A percentile compares a stretch with the other conserved stretches of the same genome.
Evolutionary conservation across 2,113 vertebrate species (phyloP).

Genomic region (Narcine bancroftii): DNA sequence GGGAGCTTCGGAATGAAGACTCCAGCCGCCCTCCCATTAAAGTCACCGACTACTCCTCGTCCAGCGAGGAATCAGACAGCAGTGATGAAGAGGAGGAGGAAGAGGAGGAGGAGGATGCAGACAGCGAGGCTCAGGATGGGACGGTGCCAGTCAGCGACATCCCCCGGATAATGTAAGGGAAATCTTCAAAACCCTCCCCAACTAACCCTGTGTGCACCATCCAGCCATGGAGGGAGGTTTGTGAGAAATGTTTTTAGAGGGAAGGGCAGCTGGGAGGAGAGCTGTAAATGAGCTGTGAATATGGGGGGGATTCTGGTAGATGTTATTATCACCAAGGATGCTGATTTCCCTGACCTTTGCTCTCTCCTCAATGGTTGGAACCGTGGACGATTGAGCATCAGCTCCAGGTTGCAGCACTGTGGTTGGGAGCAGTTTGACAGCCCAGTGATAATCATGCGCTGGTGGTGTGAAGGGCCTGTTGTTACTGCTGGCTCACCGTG

Average conservation of each 20-base stretch:
- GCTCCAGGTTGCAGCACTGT: not conserved
- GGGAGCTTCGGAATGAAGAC: conserved; percentile 88
- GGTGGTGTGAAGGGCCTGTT: too few relatives aligned
- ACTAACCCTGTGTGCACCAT: not conserved
- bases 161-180: conserved; percentile 89
- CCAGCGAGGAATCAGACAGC: conserved; percentile 91
- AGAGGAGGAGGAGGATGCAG: conserved; percentile 78
- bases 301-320: too few relatives aligned
- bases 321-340: too few relatives aligned
- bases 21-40: conserved; percentile 88
- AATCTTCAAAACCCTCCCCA: not conserved
- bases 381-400: not conserved
- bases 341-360: too few relatives aligned
- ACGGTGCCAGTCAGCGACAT: conserved; percentile 95
- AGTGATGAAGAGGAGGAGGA: conserved; percentile 83
- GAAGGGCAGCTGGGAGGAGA: too few relatives aligned
- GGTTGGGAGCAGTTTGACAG: not conserved
- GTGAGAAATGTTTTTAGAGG: too few relatives aligned
- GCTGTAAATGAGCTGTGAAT: too few relatives aligned
- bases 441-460: too few relatives aligned
- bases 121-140: conserved; percentile 79
- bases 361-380: too few relatives aligned
- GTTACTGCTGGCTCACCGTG: too few relatives aligned
- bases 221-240: not conserved
- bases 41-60: conserved; percentile 96